Base-by-base conservation (phyloP, 1,140 invertebrate species). In the Brachionus plicatilis region DNA sequence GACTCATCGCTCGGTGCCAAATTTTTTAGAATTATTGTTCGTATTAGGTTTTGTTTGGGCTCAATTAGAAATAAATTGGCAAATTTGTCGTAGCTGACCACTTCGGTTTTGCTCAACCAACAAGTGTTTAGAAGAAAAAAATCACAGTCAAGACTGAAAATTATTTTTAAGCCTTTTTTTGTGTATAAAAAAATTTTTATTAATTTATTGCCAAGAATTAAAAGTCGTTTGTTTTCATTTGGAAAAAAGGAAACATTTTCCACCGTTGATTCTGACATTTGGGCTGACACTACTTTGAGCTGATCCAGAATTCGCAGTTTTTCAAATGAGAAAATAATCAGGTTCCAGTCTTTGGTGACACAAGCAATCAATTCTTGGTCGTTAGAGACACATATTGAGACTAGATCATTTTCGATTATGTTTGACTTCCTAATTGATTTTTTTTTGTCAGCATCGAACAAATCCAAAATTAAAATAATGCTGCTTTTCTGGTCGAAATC, bases 181-280 rank as follows among this genome's bases (percentile, higher is more conserved):
- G 72, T 76, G 27, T 76, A 50, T n/a, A 76, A 24, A 76, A 76
- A 76, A 53, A 76, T 76, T 50, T 76, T 76, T 6, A 76, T 50
- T 14, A 76, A 29, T 50, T 76, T 76, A 11, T 76, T 76, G 12
- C 72, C 72, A 4, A 50, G 17, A 11, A 76, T 3, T 50, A 76
- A 76, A 9, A 76, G 20, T 20, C 72, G 4, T 27, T 76, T 76
- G 33, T 50, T 76, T 27, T 76, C 72, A 29, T 50, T 76, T 7
- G 72, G 72, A 76, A 76, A 76, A 50, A 76, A 76, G 1, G 45
- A 50, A 3, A 76, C 41, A 47, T 50, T 50, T 50, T 76, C 72
- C 6, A 76, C 33, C 14, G 43, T 50, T 27, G 72, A 76, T 11
- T 76, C 72, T 50, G 68, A 0, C 12, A 27, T 27, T 50, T 50